Evolutionary conservation across 2,113 vertebrate species (phyloP).

Genomic region (Mohoua ochrocephala): DNA sequence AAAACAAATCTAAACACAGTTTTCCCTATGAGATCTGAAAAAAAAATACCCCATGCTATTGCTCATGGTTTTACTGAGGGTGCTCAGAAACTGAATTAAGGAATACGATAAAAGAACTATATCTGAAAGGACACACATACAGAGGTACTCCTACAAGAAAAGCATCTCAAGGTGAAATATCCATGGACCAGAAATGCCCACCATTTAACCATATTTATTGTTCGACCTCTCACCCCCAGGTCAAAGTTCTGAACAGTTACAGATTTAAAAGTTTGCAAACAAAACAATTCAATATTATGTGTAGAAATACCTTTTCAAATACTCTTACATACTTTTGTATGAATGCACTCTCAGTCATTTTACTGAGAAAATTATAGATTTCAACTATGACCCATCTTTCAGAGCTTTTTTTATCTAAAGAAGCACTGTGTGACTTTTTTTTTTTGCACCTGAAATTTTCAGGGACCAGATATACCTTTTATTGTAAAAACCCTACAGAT

Average conservation of each 20-base stretch:
- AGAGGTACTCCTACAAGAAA: neutral
- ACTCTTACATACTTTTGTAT: neutral
- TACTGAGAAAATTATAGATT: neutral
- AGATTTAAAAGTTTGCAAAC: conserved; percentile 7
- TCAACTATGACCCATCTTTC: neutral
- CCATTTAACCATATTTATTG: conserved; percentile 47
- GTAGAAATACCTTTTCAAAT: conserved; percentile 8
- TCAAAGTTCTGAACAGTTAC: conserved; percentile 35
- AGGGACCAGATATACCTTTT: neutral
- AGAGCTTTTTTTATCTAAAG: neutral
- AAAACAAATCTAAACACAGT: neutral
- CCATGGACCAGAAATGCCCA: neutral
- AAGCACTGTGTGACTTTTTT: neutral
- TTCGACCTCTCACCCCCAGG: conserved; percentile 38
- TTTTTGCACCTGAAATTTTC: neutral
- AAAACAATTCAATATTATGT: neutral
- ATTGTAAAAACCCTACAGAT: neutral
- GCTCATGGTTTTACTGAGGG: neutral
- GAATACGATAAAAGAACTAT: neutral
- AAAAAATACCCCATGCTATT: neutral
- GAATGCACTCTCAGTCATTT: neutral
- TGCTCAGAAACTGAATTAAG: neutral
- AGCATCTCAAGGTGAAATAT: neutral
- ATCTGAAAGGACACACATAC: neutral
- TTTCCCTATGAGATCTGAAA: neutral